Percentiles rank a stretch among this genome's conserved stretches.
phyloP scores from a whole-genome alignment of 2,797 vertebrate species.

The Sebastes hubbsi region DNA sequence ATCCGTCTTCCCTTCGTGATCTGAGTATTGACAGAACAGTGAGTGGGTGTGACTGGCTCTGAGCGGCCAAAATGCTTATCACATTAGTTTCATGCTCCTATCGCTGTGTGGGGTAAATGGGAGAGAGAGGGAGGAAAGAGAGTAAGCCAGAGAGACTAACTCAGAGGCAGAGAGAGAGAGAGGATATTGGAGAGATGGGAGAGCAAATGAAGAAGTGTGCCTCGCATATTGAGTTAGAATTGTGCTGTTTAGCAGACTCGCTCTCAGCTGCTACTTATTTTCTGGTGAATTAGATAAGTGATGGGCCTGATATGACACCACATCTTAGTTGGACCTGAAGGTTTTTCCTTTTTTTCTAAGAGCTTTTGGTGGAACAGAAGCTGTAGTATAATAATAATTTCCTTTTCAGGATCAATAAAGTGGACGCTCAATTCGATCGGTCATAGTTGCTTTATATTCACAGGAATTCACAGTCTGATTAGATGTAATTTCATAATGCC shows the following conservation, averaged over 20 bases:
- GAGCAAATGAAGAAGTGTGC: conserved; percentile 63
- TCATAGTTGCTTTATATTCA: background rate
- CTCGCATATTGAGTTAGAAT: conserved; percentile 68
- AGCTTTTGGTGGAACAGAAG: conserved; percentile 33
- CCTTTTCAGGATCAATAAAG: conserved; percentile 37
- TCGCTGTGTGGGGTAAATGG: conserved; percentile 55
- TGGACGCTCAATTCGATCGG: background rate
- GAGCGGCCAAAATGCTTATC: conserved; percentile 53
- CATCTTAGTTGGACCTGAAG: conserved; percentile 46
- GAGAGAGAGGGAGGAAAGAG: conserved; percentile 16
- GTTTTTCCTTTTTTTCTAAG: conserved; percentile 27
- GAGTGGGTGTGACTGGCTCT: conserved; percentile 57
- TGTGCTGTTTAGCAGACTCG: conserved; percentile 58
- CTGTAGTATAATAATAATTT: conserved; percentile 34
- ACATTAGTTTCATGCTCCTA: conserved; percentile 55
- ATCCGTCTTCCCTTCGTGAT: conserved; percentile 52
- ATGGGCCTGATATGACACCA: conserved; percentile 61
- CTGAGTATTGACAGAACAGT: conserved; percentile 63
- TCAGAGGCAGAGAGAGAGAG: conserved; percentile 11
- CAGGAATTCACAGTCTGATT: conserved; percentile 25
- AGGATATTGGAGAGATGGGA: conserved; percentile 30
- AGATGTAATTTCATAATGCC: conserved; percentile 15
- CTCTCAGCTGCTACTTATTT: conserved; percentile 69
- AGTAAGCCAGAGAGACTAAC: conserved; percentile 27
- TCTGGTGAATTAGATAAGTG: conserved; percentile 70